These are phyloP conservation scores for Agrypnus murinus DNA, from an alignment of 2,888 invertebrate genomes.

Conservation along the genomic window DNA sequence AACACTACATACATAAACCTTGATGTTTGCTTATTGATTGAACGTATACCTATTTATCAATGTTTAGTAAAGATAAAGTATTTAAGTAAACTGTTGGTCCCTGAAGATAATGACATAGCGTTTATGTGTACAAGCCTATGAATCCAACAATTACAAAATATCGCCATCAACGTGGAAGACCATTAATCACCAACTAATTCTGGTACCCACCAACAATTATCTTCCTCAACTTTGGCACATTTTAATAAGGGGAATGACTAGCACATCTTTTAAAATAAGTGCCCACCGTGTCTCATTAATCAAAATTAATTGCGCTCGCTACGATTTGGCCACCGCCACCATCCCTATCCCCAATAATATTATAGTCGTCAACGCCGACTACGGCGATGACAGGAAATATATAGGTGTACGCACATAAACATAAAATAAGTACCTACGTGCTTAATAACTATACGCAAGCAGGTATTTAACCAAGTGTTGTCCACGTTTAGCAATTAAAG, in stretches of 20 bases:
- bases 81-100: constrained; percentile 45
- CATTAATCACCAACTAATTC: constrained; percentile 52
- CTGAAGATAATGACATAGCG: constrained; percentile 46
- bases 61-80: constrained; percentile 43
- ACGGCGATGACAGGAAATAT: no score
- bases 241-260: constrained; percentile 58
- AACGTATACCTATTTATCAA: constrained; percentile 31
- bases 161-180: constrained; percentile 46
- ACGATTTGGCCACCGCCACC: constrained; percentile 29
- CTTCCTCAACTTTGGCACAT: constrained; percentile 53
- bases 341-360: no score
- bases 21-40: neutral
- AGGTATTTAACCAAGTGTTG: constrained; percentile 2
- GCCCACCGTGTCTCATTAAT: constrained; percentile 54
- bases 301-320: constrained; percentile 47
- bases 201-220: constrained; percentile 50
- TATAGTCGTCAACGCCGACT: no score
- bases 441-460: constrained; percentile 17
- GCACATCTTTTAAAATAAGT: constrained; percentile 55
- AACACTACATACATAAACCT: no score
- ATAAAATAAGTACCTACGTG: constrained; percentile 12
- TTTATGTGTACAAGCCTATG: constrained; percentile 43
- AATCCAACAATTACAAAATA: constrained; percentile 51
- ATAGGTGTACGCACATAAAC: constrained; percentile 3
- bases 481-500: constrained; percentile 30